A percentile compares a stretch with the other conserved stretches of the same genome.
phyloP scores from a whole-genome alignment of 2,113 vertebrate genomes.

The Mirza zaza region DNA sequence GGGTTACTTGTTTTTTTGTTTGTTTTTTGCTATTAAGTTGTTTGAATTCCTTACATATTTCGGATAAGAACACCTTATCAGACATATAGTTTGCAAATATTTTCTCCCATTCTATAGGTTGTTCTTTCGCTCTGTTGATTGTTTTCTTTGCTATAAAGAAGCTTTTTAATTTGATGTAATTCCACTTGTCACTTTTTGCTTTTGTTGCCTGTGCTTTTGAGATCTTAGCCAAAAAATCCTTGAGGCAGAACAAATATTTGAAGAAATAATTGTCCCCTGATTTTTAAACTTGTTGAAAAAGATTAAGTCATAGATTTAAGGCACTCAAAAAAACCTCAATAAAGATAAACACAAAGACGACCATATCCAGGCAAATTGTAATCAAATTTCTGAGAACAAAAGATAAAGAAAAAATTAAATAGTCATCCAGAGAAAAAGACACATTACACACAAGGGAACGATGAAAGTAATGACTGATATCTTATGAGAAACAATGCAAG shows the following conservation, averaged over 20 bases:
- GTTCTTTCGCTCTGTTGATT: not conserved
- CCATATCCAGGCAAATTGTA: not conserved
- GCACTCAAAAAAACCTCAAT: not conserved
- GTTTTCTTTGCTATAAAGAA: not conserved
- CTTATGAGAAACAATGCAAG: slow-evolving; percentile 8
- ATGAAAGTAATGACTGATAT: slow-evolving; percentile 10
- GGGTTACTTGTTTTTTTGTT: not conserved
- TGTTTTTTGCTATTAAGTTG: not conserved
- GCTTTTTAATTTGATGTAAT: not conserved
- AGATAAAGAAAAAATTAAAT: not conserved
- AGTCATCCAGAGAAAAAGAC: not conserved
- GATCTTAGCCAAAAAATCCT: not conserved
- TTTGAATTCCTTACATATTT: not conserved
- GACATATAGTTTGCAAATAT: not conserved
- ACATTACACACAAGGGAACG: not conserved
- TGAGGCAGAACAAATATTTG: not conserved
- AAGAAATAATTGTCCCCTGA: not conserved
- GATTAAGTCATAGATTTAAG: not conserved
- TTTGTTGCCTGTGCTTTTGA: not conserved
- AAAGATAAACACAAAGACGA: not conserved
- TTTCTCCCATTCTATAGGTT: not conserved
- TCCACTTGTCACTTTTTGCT: not conserved
- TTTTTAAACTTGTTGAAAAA: slow-evolving; percentile 43
- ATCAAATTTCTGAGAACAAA: slow-evolving; percentile 6
- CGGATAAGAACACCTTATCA: not conserved